Percentiles rank a stretch among this genome's conserved stretches.
Conservation (phyloP, 2,888 invertebrate genomes). For the Heteromyza rotundicornis region DNA sequence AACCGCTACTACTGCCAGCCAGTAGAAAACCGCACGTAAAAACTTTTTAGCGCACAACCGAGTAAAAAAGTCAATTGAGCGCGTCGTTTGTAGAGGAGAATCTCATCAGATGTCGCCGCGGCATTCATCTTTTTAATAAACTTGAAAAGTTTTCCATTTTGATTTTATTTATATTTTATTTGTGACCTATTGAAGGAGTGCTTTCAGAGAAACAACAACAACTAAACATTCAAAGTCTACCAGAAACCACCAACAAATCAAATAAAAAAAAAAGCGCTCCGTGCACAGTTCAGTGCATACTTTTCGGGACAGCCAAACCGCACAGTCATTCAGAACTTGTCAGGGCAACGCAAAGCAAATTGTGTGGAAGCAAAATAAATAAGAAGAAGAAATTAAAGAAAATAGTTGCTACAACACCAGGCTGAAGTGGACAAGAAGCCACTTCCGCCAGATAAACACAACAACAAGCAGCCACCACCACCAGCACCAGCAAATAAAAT, state of each 20-base stretch:
- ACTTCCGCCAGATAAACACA: not conserved
- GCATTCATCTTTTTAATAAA: conserved; percentile 1
- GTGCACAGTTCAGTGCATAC: not conserved
- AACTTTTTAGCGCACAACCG: not conserved
- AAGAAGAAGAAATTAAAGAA: no score
- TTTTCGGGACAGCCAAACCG: not conserved
- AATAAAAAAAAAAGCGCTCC: no score
- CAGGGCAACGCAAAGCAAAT: not conserved
- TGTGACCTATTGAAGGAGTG: not conserved
- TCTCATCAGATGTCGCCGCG: not conserved
- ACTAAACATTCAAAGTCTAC: no score
- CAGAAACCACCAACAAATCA: no score
- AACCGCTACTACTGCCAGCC: not conserved
- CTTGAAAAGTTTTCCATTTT: not conserved
- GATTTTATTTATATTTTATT: not conserved
- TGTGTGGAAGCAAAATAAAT: no score
- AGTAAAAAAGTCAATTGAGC: not conserved
- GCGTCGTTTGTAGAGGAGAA: not conserved
- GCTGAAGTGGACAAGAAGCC: not conserved
- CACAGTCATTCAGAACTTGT: not conserved
- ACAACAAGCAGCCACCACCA: not conserved
- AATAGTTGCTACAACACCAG: not conserved
- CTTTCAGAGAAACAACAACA: no score
- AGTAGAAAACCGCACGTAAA: not conserved
- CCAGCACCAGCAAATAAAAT: not conserved